Percentiles rank a stretch among this genome's conserved stretches.
Conservation (phyloP, 1,140 invertebrate species). For the Caenorhabditis inopinata region DNA sequence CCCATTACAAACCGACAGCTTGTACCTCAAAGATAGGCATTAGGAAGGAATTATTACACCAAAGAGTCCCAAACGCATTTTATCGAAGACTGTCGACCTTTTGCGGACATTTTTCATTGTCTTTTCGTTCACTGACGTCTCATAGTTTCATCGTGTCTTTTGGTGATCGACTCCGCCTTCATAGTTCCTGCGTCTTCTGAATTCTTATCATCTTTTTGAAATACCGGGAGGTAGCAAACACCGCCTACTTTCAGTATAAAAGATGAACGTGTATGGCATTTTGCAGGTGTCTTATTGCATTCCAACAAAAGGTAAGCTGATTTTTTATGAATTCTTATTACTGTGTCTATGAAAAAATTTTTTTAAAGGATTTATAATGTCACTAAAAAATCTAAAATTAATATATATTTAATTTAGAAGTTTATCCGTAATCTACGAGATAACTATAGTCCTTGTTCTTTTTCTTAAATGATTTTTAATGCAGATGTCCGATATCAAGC, state of each 20-base stretch:
- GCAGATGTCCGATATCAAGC: slow-evolving; percentile 34
- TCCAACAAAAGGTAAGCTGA: slow-evolving; percentile 10
- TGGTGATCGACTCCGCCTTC: slow-evolving; percentile 3
- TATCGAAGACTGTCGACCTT: slow-evolving; percentile 24
- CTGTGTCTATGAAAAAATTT: too few relatives aligned
- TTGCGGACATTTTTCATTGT: slow-evolving; percentile 21
- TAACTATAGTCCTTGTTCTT: too few relatives aligned
- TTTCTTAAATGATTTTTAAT: neutral
- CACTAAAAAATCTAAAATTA: too few relatives aligned
- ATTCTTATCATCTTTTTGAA: slow-evolving; percentile 1
- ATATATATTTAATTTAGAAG: too few relatives aligned
- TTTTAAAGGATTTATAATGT: too few relatives aligned
- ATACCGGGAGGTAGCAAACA: neutral
- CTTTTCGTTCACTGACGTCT: slow-evolving; percentile 22
- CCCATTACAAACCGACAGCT: slow-evolving; percentile 2
- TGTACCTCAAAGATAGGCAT: neutral
- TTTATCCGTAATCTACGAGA: too few relatives aligned
- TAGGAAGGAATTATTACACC: slow-evolving; percentile 10
- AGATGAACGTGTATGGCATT: slow-evolving; percentile 1
- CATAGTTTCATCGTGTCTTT: neutral
- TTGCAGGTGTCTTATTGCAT: slow-evolving; percentile 24
- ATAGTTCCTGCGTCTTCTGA: slow-evolving; percentile 12
- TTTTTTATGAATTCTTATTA: neutral
- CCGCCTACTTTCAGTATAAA: slow-evolving; percentile 26
- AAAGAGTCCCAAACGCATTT: slow-evolving; percentile 22